Evolutionary conservation across 2,113 vertebrate genomes (phyloP), one percentile per base, ranked within the genome.

Genomic region (Verasper variegatus): DNA sequence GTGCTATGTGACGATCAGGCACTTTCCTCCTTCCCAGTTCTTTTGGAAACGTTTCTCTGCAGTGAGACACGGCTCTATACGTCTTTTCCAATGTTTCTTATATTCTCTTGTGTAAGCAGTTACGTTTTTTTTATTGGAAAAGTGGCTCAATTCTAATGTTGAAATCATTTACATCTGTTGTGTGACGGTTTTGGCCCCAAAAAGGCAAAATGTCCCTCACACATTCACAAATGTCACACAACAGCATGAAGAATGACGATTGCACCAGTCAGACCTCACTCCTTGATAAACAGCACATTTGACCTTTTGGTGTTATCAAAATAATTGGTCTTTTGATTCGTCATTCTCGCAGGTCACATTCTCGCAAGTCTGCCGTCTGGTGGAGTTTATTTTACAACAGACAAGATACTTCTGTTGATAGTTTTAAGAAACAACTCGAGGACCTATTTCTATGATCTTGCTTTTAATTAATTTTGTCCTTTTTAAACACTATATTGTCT

Each of bases 141-240:
- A 49, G 17, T 17, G 2, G 15, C 45, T 15, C 17, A 49, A 18
- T 49, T 18, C 6, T 1, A 49, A 18, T 17, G 15, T 49, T 45
- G 2, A 45, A 73, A 55, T 61, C 2, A 6, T 64, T 57, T 20
- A 14, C 14, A 51, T 40, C 14, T 54, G 51, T 65, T 65, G 35
- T 6, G 2, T 47, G 5, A 27, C 7, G 1, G 12, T 80, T 67
- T 68, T 5, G 14, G 4, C 18, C 5, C n/a, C 5, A 49, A 21
- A 52, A 72, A 66, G 45, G 18, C 9, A 77, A 63, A 80, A 72
- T 80, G 0, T 71, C 49, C 23, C 35, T 23, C 26, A 54, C 63
- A 31, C 15, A 67, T 51, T 76, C 12, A 76, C 58, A 85, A 84
- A 87, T 85, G 70, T 86, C 84, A 77, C 52, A 24, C 52, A 42